phyloP scores from a whole-genome alignment of 2,888 invertebrate species.

The Aspidapion aeneum region DNA sequence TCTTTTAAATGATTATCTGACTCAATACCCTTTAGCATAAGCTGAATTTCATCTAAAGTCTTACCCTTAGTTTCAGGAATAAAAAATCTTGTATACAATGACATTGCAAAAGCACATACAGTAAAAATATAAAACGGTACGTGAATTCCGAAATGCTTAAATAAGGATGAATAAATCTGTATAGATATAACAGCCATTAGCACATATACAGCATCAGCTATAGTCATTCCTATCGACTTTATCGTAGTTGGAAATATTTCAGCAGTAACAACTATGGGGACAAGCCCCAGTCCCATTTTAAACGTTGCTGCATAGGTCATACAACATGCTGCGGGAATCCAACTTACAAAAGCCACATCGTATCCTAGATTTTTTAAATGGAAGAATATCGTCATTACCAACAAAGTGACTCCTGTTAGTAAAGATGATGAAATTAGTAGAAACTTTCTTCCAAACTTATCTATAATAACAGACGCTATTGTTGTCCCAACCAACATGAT shows the following conservation, averaged over 20 bases:
- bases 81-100: constrained; percentile 26
- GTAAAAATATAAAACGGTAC: constrained; percentile 34
- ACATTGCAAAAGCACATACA: constrained; percentile 27
- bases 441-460: constrained; percentile 42
- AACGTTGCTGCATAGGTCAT: constrained; percentile 42
- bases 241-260: constrained; percentile 43
- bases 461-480: constrained; percentile 38
- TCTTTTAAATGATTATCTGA: too few species aligned
- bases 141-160: constrained; percentile 28
- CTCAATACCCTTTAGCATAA: constrained; percentile 32
- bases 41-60: constrained; percentile 37
- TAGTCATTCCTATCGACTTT: constrained; percentile 40
- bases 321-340: constrained; percentile 42
- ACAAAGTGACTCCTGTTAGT: constrained; percentile 39
- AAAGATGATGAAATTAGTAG: constrained; percentile 40
- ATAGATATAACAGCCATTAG: constrained; percentile 30
- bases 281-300: constrained; percentile 42
- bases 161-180: constrained; percentile 30
- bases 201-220: constrained; percentile 32
- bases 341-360: constrained; percentile 36
- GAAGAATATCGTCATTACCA: constrained; percentile 41
- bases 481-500: constrained; percentile 41
- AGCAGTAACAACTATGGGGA: constrained; percentile 43
- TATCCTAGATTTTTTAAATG: constrained; percentile 35
- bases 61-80: constrained; percentile 38